These are phyloP conservation scores for Villa cingulata DNA, from an alignment of 2,888 invertebrate genomes.

Conservation along the genomic window DNA sequence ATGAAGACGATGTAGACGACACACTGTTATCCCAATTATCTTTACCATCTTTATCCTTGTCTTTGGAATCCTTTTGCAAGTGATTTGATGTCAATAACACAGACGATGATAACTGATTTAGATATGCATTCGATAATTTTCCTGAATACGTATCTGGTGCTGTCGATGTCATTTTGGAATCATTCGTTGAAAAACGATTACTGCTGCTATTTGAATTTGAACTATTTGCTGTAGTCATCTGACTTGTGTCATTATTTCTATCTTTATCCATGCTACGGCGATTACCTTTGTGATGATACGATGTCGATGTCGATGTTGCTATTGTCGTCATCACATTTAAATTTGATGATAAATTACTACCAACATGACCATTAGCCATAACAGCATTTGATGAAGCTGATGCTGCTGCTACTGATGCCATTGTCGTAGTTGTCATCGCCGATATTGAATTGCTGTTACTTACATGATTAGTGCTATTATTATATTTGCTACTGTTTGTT, in stretches of 20 bases:
- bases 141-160: constrained; percentile 17
- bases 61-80: background rate
- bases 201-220: background rate
- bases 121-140: constrained; percentile 6
- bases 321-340: constrained; percentile 22
- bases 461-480: constrained; percentile 10
- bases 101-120: constrained; percentile 1
- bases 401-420: constrained; percentile 9
- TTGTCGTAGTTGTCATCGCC: background rate
- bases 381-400: background rate
- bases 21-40: constrained; percentile 11
- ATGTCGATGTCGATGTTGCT: constrained; percentile 13
- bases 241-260: constrained; percentile 18
- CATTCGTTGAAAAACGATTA: constrained; percentile 17
- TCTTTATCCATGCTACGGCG: constrained; percentile 33
- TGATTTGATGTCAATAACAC: background rate
- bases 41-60: constrained; percentile 4
- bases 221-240: background rate
- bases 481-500: constrained; percentile 12
- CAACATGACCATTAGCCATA: constrained; percentile 17
- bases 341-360: background rate
- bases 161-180: constrained; percentile 21
- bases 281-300: constrained; percentile 22
- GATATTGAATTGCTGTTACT: background rate
- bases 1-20: constrained; percentile 7